Conservation (phyloP, 2,888 invertebrate genomes). For the Ischnura elegans region DNA sequence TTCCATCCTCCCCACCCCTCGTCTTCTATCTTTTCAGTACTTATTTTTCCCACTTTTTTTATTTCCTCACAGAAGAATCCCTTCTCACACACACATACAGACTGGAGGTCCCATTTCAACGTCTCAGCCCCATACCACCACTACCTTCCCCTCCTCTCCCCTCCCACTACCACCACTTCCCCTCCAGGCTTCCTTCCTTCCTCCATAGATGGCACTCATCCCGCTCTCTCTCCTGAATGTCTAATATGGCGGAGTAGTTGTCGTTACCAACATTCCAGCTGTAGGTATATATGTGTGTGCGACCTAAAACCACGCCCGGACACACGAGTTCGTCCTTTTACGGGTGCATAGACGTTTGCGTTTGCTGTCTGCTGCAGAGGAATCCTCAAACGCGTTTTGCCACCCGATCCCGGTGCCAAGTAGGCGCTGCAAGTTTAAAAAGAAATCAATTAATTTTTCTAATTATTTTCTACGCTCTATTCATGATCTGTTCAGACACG, state of each 20-base stretch:
- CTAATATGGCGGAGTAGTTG: conserved; percentile 52
- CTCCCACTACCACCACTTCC: neutral
- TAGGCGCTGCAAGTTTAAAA: conserved; percentile 75
- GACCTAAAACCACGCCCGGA: conserved; percentile 30
- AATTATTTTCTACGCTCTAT: too few species aligned
- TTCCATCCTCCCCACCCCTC: conserved; percentile 69
- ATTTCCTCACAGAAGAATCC: conserved; percentile 69
- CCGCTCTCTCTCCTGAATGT: conserved; percentile 50
- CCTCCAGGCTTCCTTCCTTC: neutral
- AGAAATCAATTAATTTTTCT: conserved; percentile 76
- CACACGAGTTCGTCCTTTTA: neutral
- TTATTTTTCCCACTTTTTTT: conserved; percentile 71
- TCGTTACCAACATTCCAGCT: conserved; percentile 33
- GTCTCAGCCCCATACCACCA: neutral
- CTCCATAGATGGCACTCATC: conserved; percentile 50
- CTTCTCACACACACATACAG: conserved; percentile 74
- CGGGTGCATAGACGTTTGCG: neutral
- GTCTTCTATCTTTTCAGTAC: too few species aligned
- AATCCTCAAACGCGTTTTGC: conserved; percentile 70
- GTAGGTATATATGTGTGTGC: neutral
- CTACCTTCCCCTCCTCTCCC: neutral
- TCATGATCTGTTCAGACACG: too few species aligned
- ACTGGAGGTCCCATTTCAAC: conserved; percentile 71
- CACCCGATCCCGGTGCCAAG: conserved; percentile 73
- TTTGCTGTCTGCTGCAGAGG: too few species aligned